Evolutionary conservation across 2,113 vertebrate genomes (phyloP), one percentile per base, ranked within the genome.

Genomic region (Chaetops frenatus): DNA sequence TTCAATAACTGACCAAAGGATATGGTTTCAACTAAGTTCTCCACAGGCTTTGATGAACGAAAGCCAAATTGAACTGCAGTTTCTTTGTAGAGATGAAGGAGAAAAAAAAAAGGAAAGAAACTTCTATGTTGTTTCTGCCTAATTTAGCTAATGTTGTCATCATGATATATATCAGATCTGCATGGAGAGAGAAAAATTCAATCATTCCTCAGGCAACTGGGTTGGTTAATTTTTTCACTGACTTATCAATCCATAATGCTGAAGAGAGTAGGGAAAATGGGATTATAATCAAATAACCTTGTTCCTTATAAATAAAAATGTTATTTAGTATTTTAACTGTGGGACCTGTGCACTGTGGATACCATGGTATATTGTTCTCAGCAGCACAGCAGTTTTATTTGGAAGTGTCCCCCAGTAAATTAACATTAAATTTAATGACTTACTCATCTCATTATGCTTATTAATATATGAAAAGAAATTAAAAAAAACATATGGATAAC

Each of bases 311-410:
- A 93, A 95, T 92, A 80, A 94, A 92, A 93, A 13, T 69, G 70
- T 69, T 96, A 91, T 97, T 96, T 95, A 95, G 51, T 73, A 84
- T 93, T 93, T 95, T 95, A 95, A 96, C 91, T 86, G 70, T 48
- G 74, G 36, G 40, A 77, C 28, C 92, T 89, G 36, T 91, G 20
- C 48, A 36, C 48, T 78, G 15, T 58, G 38, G 84, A 61, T 79
- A 16, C 27, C 86, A 66, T 58, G 25, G 60, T 81, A 71, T 50
- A 74, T 78, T 94, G 40, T 62, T 74, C 83, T 88, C 88, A 87
- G 36, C 54, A 93, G 42, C 44, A 53, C 15, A 91, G 19, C 12
- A 42, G 28, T 62, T 78, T 86, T 92, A 84, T 81, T 92, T 86
- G 92, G 87, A 84, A 96, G 67, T 78, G 21, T n/a, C n/a, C n/a